Percentiles rank a stretch among this genome's conserved stretches.
phyloP scores from a whole-genome alignment of 2,113 vertebrate species.

The Picathartes gymnocephalus region DNA sequence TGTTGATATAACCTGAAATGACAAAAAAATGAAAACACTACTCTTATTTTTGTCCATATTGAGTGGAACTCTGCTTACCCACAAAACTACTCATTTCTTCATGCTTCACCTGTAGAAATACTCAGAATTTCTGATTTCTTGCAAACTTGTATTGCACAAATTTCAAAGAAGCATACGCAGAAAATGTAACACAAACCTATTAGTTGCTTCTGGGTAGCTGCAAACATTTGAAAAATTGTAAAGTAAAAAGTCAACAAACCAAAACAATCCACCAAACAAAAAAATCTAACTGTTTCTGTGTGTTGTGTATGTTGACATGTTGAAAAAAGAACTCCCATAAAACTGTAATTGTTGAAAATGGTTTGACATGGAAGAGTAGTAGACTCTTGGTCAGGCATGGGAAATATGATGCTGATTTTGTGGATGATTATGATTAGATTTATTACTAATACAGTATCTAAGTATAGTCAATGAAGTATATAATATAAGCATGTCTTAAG shows the following conservation, averaged over 20 bases:
- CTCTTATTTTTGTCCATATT: background rate
- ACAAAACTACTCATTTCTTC: background rate
- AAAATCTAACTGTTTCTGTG: background rate
- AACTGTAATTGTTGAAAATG: background rate
- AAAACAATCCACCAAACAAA: background rate
- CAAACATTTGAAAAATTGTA: background rate
- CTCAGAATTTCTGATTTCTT: background rate
- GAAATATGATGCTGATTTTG: background rate
- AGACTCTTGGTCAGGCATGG: background rate
- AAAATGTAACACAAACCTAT: background rate
- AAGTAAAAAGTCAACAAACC: background rate
- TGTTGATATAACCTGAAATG: background rate
- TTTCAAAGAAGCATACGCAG: background rate
- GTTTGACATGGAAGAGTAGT: background rate
- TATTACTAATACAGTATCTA: background rate
- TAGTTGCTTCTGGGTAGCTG: background rate
- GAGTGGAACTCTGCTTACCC: background rate
- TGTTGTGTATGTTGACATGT: background rate
- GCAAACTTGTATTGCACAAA: background rate
- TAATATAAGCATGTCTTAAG: background rate
- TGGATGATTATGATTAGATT: background rate
- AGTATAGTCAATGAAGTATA: background rate
- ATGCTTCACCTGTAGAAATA: background rate
- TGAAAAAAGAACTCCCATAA: slow-evolving; percentile 27
- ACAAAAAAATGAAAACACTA: background rate